These are phyloP conservation scores for Dichetophora obliterata DNA, from an alignment of 2,888 invertebrate species.

Conservation along the genomic window DNA sequence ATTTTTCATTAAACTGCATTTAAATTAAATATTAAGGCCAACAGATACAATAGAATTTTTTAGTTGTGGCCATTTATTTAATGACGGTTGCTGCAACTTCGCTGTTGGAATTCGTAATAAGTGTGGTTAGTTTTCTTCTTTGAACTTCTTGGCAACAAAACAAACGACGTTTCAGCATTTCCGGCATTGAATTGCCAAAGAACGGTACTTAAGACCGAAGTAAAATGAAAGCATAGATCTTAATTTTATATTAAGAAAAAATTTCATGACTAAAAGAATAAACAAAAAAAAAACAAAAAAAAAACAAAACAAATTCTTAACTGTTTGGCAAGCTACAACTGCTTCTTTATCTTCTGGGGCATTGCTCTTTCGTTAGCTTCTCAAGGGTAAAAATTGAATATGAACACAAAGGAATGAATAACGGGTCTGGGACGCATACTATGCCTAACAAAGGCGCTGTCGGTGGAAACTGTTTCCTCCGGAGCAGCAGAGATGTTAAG, in stretches of 20 bases:
- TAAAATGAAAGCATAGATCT: not conserved
- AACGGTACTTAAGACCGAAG: not conserved
- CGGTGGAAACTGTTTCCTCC: slow-evolving; percentile 10
- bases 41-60: not conserved
- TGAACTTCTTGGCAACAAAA: slow-evolving; percentile 26
- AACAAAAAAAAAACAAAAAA: not conserved
- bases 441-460: slow-evolving; percentile 2
- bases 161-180: slow-evolving; percentile 17
- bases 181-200: slow-evolving; percentile 25
- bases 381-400: slow-evolving; percentile 23
- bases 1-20: too few relatives aligned
- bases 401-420: not conserved
- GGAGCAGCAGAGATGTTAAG: not conserved
- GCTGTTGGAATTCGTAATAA: not conserved
- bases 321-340: too few relatives aligned
- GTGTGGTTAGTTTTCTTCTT: slow-evolving; percentile 1
- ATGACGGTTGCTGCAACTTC: not conserved
- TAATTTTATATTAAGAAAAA: not conserved
- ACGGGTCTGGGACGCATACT: not conserved
- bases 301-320: not conserved
- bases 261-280: not conserved
- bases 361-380: slow-evolving; percentile 9
- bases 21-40: not conserved
- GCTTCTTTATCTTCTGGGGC: not conserved
- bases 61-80: not conserved